Evolutionary conservation across 2,888 invertebrate species (phyloP).

Genomic region (Polia nebulosa): DNA sequence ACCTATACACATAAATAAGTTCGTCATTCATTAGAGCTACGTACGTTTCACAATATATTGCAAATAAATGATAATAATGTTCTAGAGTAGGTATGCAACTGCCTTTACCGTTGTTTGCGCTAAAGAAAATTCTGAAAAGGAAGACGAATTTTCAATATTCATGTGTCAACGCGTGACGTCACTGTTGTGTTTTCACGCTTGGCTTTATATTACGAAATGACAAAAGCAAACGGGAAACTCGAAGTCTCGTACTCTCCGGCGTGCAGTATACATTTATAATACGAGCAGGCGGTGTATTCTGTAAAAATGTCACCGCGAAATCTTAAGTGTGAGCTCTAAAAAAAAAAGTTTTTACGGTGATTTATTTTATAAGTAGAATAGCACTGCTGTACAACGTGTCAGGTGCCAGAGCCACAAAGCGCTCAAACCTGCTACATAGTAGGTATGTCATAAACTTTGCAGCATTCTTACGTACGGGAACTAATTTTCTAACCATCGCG

Average conservation of each 20-base stretch:
- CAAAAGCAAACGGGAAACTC: conserved; percentile 30
- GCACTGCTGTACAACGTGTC: too few relatives aligned
- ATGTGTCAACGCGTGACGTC: conserved; percentile 26
- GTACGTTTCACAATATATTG: conserved; percentile 37
- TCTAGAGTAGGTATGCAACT: not conserved
- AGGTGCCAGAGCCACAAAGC: not conserved
- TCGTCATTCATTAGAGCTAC: conserved; percentile 49
- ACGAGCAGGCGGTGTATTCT: not conserved
- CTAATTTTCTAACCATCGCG: not conserved
- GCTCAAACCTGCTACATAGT: not conserved
- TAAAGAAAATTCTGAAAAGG: conserved; percentile 41
- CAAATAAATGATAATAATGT: conserved; percentile 43
- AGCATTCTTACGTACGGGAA: not conserved
- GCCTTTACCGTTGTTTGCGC: conserved; percentile 14
- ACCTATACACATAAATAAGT: conserved; percentile 9
- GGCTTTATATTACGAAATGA: conserved; percentile 33
- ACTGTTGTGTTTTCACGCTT: conserved; percentile 20
- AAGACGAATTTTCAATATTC: conserved; percentile 44
- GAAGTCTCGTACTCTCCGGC: not conserved
- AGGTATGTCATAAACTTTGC: not conserved
- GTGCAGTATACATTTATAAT: conserved; percentile 1
- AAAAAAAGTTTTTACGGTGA: too few relatives aligned
- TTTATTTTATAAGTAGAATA: too few relatives aligned
- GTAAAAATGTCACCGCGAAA: too few relatives aligned
- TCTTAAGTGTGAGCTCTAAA: too few relatives aligned